Evolutionary conservation across 2,888 invertebrate species (phyloP).

Genomic region (Allolobophora icterica): DNA sequence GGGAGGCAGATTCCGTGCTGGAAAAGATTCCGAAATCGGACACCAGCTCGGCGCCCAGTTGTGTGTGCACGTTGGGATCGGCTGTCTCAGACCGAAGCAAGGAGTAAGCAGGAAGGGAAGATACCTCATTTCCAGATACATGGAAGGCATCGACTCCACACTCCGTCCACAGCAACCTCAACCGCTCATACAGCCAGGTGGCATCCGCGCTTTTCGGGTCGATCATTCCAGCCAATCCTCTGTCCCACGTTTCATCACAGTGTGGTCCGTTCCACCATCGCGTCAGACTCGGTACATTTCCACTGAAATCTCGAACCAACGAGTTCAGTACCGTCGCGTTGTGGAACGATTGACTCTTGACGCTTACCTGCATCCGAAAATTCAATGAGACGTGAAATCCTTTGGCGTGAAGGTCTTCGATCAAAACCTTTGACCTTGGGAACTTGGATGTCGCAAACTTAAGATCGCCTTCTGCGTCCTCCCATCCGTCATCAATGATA

Average conservation of each 20-base stretch:
- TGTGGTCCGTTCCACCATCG: conserved; percentile 26
- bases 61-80: conserved; percentile 35
- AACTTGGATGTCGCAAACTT: conserved; percentile 76
- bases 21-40: not conserved
- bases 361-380: conserved; percentile 75
- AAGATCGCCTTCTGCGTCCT: conserved; percentile 84
- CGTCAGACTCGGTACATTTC: conserved; percentile 36
- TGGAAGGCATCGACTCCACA: conserved; percentile 35
- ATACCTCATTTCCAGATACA: conserved; percentile 33
- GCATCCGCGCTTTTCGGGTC: conserved; percentile 28
- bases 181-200: conserved; percentile 26
- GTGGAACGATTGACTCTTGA: conserved; percentile 82
- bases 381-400: conserved; percentile 81
- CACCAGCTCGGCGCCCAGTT: conserved; percentile 18
- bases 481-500: conserved; percentile 84
- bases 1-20: conserved; percentile 35
- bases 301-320: conserved; percentile 29
- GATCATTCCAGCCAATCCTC: conserved; percentile 32
- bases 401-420: conserved; percentile 68
- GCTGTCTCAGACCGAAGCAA: not conserved
- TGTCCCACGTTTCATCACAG: not conserved
- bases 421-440: conserved; percentile 73
- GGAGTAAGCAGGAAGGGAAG: conserved; percentile 32
- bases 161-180: conserved; percentile 13
- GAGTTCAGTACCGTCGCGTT: conserved; percentile 66